phyloP scores from a whole-genome alignment of 2,797 vertebrate genomes.

The Falco naumanni region DNA sequence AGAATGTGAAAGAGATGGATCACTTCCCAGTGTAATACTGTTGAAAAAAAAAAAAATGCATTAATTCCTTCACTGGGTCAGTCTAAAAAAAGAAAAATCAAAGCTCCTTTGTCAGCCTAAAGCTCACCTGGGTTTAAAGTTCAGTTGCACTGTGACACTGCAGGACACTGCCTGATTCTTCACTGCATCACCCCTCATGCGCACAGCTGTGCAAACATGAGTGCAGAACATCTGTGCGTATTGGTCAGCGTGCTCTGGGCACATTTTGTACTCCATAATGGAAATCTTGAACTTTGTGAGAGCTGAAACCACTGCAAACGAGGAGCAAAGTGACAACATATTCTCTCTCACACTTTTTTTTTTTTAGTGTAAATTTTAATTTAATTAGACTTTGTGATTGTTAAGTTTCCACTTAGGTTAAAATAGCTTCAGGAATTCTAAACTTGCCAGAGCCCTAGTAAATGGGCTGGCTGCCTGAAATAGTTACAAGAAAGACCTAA shows the following conservation, averaged over 20 bases:
- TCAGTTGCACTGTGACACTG: background rate
- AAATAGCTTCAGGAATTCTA: background rate
- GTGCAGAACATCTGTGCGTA: background rate
- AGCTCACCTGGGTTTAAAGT: background rate
- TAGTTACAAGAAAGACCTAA: background rate
- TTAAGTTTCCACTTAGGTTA: background rate
- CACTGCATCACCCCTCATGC: accelerated
- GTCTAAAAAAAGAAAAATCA: background rate
- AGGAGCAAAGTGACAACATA: background rate
- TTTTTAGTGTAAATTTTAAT: background rate
- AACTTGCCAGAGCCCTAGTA: background rate
- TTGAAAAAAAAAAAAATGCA: background rate
- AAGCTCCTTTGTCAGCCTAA: background rate
- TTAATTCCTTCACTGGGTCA: background rate
- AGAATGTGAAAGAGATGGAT: background rate
- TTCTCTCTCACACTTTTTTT: background rate
- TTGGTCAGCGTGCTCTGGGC: background rate
- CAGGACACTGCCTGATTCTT: background rate
- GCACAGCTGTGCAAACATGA: background rate
- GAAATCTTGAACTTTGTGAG: background rate
- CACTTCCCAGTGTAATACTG: background rate
- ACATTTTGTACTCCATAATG: background rate
- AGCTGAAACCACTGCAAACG: background rate
- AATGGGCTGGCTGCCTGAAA: background rate
- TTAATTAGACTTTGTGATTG: background rate